Conservation (phyloP, 2,888 invertebrate genomes). For the Metalampra italica region DNA sequence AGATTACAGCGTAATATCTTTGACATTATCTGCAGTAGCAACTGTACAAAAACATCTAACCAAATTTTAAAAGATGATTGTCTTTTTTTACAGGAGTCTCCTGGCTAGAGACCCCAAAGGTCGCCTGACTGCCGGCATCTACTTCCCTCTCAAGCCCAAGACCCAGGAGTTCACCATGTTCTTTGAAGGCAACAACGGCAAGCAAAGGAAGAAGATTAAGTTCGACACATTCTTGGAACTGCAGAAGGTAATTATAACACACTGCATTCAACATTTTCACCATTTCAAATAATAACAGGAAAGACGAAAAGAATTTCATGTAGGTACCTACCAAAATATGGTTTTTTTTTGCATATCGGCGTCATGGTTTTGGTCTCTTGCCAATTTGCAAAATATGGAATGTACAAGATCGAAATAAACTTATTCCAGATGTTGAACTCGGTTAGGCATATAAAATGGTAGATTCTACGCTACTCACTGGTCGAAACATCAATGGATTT, state of each 20-base stretch:
- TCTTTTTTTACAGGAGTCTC: conserved; percentile 81
- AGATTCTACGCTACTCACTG: too few relatives aligned
- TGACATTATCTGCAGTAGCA: too few relatives aligned
- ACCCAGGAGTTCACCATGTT: conserved; percentile 87
- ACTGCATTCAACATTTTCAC: too few relatives aligned
- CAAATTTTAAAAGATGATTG: neutral
- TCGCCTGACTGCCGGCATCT: conserved; percentile 89
- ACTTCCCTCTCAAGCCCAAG: conserved; percentile 84
- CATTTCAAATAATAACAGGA: too few relatives aligned
- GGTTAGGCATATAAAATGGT: neutral
- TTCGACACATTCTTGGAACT: conserved; percentile 83
- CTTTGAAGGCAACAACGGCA: conserved; percentile 84
- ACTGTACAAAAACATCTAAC: too few relatives aligned
- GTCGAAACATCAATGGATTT: too few relatives aligned
- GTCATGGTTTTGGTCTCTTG: conserved; percentile 5
- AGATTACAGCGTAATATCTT: too few relatives aligned
- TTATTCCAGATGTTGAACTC: neutral
- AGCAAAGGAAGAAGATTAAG: conserved; percentile 86
- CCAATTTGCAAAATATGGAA: conserved; percentile 12
- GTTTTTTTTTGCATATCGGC: neutral
- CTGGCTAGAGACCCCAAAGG: conserved; percentile 91
- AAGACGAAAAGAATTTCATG: too few relatives aligned
- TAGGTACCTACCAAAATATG: too few relatives aligned
- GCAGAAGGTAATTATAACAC: conserved; percentile 74
- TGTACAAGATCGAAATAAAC: neutral